Percentiles rank a stretch among this genome's conserved stretches.
phyloP scores from a whole-genome alignment of 2,113 vertebrate species.

The Oreochromis spilurus region DNA sequence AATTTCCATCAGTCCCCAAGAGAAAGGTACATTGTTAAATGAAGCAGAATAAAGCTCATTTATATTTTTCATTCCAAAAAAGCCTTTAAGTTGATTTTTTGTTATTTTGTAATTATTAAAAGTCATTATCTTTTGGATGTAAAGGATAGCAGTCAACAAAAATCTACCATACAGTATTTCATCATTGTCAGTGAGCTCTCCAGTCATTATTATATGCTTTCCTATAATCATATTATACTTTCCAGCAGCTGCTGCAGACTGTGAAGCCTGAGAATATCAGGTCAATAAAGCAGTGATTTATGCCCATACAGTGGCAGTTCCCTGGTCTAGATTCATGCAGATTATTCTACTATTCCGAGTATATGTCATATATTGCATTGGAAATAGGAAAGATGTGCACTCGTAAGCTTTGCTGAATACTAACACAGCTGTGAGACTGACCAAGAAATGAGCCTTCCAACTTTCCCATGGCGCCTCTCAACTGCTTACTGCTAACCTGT shows the following conservation, averaged over 20 bases:
- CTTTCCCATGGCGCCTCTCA: not conserved
- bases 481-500: not conserved
- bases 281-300: not conserved
- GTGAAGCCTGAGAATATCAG: not conserved
- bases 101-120: not conserved
- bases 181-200: not conserved
- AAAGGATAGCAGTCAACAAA: not conserved
- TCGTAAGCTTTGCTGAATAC: conserved; percentile 4
- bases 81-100: not conserved
- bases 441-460: not conserved
- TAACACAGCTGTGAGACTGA: not conserved
- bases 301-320: not conserved
- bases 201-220: not conserved
- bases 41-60: not conserved
- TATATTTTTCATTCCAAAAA: not conserved
- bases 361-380: conserved; percentile 2
- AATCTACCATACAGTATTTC: not conserved
- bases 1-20: not conserved
- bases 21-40: not conserved
- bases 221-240: not conserved
- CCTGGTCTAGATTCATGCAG: conserved; percentile 5
- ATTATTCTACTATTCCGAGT: not conserved
- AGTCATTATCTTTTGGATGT: not conserved
- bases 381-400: conserved; percentile 10
- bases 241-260: not conserved